phyloP scores from a whole-genome alignment of 2,888 invertebrate genomes.

The Osmoderma eremita region DNA sequence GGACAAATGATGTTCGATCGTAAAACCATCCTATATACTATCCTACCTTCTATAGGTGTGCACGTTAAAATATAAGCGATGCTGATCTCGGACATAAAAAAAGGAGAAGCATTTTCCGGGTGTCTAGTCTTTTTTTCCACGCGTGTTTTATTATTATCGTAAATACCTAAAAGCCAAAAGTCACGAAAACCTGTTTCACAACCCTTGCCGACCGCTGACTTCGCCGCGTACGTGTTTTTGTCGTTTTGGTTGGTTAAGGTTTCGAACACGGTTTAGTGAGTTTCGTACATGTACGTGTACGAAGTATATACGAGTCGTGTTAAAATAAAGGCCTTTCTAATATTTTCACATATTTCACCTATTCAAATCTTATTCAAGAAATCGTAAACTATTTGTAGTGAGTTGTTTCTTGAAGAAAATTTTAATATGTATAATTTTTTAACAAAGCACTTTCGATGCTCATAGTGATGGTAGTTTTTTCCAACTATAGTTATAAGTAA shows the following conservation, averaged over 20 bases:
- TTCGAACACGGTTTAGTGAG: slow-evolving; percentile 27
- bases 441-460: too few relatives aligned
- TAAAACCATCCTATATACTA: slow-evolving; percentile 11
- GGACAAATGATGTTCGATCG: slow-evolving; percentile 13
- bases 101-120: slow-evolving; percentile 45
- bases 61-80: slow-evolving; percentile 11
- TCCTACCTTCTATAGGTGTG: slow-evolving; percentile 9
- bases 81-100: slow-evolving; percentile 22
- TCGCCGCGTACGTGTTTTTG: slow-evolving; percentile 26
- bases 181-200: slow-evolving; percentile 47
- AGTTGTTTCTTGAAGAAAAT: too few relatives aligned
- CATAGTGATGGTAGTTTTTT: too few relatives aligned
- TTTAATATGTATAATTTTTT: too few relatives aligned
- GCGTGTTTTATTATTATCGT: slow-evolving; percentile 47
- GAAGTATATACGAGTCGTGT: slow-evolving; percentile 13
- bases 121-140: slow-evolving; percentile 41
- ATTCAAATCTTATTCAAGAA: too few relatives aligned
- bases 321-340: slow-evolving; percentile 7
- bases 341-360: not conserved
- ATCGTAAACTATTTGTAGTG: too few relatives aligned
- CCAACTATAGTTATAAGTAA: too few relatives aligned
- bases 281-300: not conserved
- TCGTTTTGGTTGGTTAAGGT: slow-evolving; percentile 26
- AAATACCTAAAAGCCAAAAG: slow-evolving; percentile 47
- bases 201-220: slow-evolving; percentile 43